Base-by-base conservation (phyloP, 2,888 invertebrate species). In the Cryptocephalus moraei region DNA sequence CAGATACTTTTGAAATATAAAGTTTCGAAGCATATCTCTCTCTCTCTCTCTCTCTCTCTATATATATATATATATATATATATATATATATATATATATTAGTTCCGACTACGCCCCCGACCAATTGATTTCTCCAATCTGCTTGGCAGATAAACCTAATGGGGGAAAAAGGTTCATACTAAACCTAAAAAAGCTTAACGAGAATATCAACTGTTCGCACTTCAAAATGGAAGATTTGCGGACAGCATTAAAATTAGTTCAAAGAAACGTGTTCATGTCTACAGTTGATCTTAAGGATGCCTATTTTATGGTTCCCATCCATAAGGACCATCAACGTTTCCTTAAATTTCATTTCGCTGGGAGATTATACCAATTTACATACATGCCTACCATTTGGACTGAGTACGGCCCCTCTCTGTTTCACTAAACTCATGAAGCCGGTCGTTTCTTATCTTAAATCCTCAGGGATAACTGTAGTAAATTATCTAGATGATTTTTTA, bases 211-310 rank as follows among this genome's bases (percentile, higher is more conserved):
- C 14, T 46, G 52, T 8, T 38, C 50, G 8, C 57, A 61, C 49
- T 61, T 62, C 42, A 60, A 62, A 52, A 51, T 60, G 46, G 57
- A 61, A 44, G 56, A 60, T 41, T 48, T 45, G 40, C 47, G 54
- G 50, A 57, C 57, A 1, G 56, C 53, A 0, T 43, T 49, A 13
- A 49, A 52, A 38, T 42, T 61, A 36, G 48, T 59, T 12, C 45
- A 43, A 3, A 32, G 33, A 43, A 33, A 52, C 31, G 41, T 44
- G 39, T 57, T 39, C 43, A 42, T 49, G 32, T 33, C 47, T 6
- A 52, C 45, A 10, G 34, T 54, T n/a, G 52, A 54, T 46, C 45
- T 54, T 2, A 52, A 54, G 44, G 51, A 54, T 38, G 51, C 54
- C 31, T 58, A 59, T 46, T 53, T 51, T 9, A 49, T 49, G 14